Base-by-base conservation (phyloP, 2,797 vertebrate species). In the Aphelocoma californica region DNA sequence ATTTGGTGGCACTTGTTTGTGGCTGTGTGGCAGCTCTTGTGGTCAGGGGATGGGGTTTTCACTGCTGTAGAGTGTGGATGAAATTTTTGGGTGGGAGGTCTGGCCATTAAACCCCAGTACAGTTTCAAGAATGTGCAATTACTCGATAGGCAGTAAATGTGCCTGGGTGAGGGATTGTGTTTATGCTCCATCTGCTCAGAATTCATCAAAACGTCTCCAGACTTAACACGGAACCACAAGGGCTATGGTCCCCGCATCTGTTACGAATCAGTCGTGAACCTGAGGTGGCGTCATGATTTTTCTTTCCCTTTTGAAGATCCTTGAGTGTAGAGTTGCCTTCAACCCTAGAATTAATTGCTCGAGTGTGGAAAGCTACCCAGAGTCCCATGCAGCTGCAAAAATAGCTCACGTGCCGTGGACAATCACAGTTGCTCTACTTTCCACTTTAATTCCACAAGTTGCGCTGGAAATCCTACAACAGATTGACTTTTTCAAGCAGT, bases 171-270 rank as follows among this genome's bases (percentile, higher is more conserved):
- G 88, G 88, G 95, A 91, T 89, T 0, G 13, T 92, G 86, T 96
- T 96, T 90, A 82, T 95, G 81, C 90, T 95, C 83, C 93, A 94
- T 96, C 94, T 93, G 96, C 94, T 96, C 90, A 87, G 88, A 95
- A 96, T 96, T 95, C 93, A 95, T 97, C 93, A 96, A 95, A 96
- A 89, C 0, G 38, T 89, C 95, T 95, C 81, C 80, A 93, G 93
- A 23, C 83, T 88, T 94, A 90, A 95, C 94, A 85, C 0, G 0
- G 81, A 90, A 90, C 95, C 91, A 50, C 12, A 6, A 94, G 82
- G 82, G 91, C 95, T 93, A 20, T 1, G 1, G 86, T 88, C 78
- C 64, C 74, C 2, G 64, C 96, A 96, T 97, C 96, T 96, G 96
- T 94, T 96, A 92, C 0, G 2, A 93, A 97, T 97, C 96, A 96